These are phyloP conservation scores for Drosophila kohkoa DNA, from an alignment of 1,140 invertebrate species.

Conservation along the genomic window DNA sequence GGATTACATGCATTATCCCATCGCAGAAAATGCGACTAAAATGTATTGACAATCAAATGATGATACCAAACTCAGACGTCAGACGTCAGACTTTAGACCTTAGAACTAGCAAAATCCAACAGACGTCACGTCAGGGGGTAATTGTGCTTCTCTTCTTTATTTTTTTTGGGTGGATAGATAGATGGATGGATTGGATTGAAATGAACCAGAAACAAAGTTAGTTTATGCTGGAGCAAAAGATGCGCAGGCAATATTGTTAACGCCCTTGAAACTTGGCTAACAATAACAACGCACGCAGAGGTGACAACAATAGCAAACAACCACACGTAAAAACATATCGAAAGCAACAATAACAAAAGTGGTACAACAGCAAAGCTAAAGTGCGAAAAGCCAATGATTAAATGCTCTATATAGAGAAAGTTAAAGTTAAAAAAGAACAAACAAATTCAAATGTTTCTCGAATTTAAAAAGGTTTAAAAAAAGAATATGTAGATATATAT, in stretches of 20 bases:
- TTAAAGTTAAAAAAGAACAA: not conserved
- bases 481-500: no score
- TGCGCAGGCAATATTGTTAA: slow-evolving; percentile 8
- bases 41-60: slow-evolving; percentile 82
- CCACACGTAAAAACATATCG: slow-evolving; percentile 23
- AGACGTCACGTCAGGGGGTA: slow-evolving; percentile 26
- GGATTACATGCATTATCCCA: slow-evolving; percentile 84
- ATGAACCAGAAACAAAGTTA: slow-evolving; percentile 54
- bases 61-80: slow-evolving; percentile 63
- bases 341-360: slow-evolving; percentile 7
- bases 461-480: not conserved
- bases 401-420: slow-evolving; percentile 19
- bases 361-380: slow-evolving; percentile 9
- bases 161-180: not conserved
- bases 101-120: slow-evolving; percentile 19
- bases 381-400: slow-evolving; percentile 36
- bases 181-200: slow-evolving; percentile 30
- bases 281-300: slow-evolving; percentile 27
- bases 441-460: not conserved
- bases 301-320: slow-evolving; percentile 38
- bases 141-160: not conserved
- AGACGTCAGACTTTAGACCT: slow-evolving; percentile 47
- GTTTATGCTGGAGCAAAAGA: slow-evolving; percentile 7
- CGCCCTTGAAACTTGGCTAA: slow-evolving; percentile 24
- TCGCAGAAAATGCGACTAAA: slow-evolving; percentile 77